Evolutionary conservation across 2,113 vertebrate genomes (phyloP), one percentile per base, ranked within the genome.

Genomic region (Gambusia holbrooki): DNA sequence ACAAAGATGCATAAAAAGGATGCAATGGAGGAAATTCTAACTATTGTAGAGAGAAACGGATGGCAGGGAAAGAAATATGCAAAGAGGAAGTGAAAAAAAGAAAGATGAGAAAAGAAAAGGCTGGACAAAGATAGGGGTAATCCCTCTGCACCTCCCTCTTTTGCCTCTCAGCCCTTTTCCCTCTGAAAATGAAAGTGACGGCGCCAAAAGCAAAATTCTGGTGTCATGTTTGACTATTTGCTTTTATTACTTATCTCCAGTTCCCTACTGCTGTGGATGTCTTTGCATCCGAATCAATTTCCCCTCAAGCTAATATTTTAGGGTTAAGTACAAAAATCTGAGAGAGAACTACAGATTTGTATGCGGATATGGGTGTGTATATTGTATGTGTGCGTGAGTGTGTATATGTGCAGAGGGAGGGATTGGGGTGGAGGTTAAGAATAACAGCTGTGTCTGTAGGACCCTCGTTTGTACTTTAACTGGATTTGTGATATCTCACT

Each of bases 281-380:
- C 48, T 73, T 76, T 74, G 80, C 76, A 77, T 84, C 68, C 72
- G n/a, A 85, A 87, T 87, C 68, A 62, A 28, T 73, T 77, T 83
- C 64, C 76, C 79, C 69, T 32, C 1, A 68, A 74, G 84, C 61
- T 66, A 67, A 73, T 37, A 72, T 37, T 88, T 84, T 78, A 76
- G 65, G 69, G 71, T 80, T 74, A 80, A 66, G 48, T 71, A 80
- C 73, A 72, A 79, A 74, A 76, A 74, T 84, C 62, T 73, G 73
- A 62, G 10, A 67, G 10, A 63, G 7, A 71, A 22, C 45, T 37
- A 33, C n/a, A 62, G 29, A 28, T 74, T 2, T 79, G 65, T 73
- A 79, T 66, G 42, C 33, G 37, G n/a, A 66, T 66, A 17, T n/a
- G 25, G 7, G 25, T 25, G 22, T 25, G 51, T 10, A n/a, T 58